Evolutionary conservation across 1,140 invertebrate species (phyloP).

Genomic region (Coenobita brevimanus): DNA sequence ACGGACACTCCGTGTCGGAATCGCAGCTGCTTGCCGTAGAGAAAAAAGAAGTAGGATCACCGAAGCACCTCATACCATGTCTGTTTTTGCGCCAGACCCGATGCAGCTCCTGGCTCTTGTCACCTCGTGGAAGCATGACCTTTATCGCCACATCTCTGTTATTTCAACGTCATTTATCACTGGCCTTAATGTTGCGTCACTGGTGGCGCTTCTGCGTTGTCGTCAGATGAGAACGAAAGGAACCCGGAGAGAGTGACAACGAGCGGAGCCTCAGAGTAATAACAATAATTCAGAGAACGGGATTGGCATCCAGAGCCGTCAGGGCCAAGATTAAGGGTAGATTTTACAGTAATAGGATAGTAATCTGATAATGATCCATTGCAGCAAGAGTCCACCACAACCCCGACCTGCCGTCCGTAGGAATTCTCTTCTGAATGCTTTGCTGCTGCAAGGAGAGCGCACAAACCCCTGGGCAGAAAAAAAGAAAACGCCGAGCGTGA

Average conservation of each 20-base stretch:
- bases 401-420: background rate
- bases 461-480: too few species aligned
- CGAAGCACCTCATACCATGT: too few species aligned
- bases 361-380: constrained; percentile 48
- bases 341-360: constrained; percentile 20
- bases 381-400: background rate
- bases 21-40: too few species aligned
- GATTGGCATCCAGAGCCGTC: constrained; percentile 14
- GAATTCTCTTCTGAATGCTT: background rate
- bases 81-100: too few species aligned
- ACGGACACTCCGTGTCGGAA: too few species aligned
- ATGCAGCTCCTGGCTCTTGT: too few species aligned
- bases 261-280: constrained; percentile 20
- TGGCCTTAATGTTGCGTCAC: background rate
- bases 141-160: constrained; percentile 26
- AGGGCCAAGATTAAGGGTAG: background rate
- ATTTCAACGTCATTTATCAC: constrained; percentile 43
- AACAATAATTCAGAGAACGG: constrained; percentile 23
- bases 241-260: background rate
- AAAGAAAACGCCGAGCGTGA: too few species aligned
- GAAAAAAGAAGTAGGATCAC: too few species aligned
- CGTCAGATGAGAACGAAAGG: background rate
- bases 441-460: background rate
- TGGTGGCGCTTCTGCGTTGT: background rate
- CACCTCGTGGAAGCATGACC: constrained; percentile 12